These are phyloP conservation scores for Chaenogobius annularis DNA, from an alignment of 2,113 vertebrate genomes.

Conservation along the genomic window DNA sequence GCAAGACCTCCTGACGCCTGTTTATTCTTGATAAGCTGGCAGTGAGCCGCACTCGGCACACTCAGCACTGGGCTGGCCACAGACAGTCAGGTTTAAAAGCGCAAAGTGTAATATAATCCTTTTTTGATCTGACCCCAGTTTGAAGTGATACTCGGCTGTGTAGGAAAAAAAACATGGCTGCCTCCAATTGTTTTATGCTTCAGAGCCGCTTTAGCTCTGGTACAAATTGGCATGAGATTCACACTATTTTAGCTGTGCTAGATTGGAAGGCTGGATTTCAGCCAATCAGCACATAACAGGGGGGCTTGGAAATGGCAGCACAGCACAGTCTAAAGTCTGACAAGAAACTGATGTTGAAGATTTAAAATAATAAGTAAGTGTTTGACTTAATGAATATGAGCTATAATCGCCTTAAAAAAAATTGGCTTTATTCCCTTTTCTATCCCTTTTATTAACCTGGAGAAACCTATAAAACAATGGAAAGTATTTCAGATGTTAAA, in stretches of 20 bases:
- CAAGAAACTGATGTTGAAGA: neutral
- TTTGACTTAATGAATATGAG: neutral
- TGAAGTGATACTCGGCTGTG: neutral
- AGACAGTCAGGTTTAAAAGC: constrained; percentile 10
- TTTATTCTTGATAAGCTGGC: constrained; percentile 43
- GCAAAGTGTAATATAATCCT: neutral
- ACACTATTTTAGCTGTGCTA: neutral
- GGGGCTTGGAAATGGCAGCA: neutral
- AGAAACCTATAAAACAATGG: neutral
- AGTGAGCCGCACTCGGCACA: constrained; percentile 23
- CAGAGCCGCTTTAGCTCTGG: neutral
- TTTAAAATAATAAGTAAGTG: neutral
- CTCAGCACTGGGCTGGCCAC: constrained; percentile 1
- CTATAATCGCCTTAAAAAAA: neutral
- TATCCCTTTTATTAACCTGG: too few relatives aligned
- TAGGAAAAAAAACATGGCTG: neutral
- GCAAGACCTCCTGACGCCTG: constrained; percentile 39
- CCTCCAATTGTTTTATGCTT: neutral
- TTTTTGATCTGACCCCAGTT: neutral
- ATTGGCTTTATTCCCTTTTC: too few relatives aligned
- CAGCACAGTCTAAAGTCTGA: neutral
- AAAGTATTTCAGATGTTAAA: too few relatives aligned
- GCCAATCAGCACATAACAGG: constrained; percentile 4
- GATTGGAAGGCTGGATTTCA: neutral
- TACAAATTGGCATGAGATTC: neutral